phyloP scores from a whole-genome alignment of 2,888 invertebrate species.

The Drosophila rubida region DNA sequence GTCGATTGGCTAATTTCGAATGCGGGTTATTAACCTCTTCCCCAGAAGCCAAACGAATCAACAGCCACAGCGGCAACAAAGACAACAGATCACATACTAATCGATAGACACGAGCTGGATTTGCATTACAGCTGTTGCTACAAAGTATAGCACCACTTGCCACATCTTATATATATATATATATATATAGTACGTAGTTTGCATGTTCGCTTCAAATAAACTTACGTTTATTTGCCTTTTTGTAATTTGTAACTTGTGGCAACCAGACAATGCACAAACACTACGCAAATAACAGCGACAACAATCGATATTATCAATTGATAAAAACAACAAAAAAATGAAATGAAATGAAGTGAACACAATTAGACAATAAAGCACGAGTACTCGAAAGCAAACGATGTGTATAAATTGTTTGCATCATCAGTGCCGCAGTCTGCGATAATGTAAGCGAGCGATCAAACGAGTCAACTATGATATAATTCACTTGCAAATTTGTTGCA shows the following conservation, averaged over 20 bases:
- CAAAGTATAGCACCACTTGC: too few species aligned
- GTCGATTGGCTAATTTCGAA: slow-evolving; percentile 52
- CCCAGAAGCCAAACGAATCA: slow-evolving; percentile 17
- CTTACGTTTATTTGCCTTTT: slow-evolving; percentile 21
- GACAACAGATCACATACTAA: slow-evolving; percentile 10
- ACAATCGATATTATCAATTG: slow-evolving; percentile 55
- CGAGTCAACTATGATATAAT: background rate
- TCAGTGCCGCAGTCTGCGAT: background rate
- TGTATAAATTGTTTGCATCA: slow-evolving; percentile 43
- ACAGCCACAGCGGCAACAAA: slow-evolving; percentile 7
- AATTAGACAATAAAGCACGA: slow-evolving; percentile 18
- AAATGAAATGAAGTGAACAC: background rate
- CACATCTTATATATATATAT: too few species aligned
- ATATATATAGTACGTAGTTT: too few species aligned
- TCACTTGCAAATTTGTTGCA: background rate
- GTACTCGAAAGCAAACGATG: slow-evolving; percentile 10
- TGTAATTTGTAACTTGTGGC: slow-evolving; percentile 39
- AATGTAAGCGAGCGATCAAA: background rate
- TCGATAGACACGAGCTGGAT: slow-evolving; percentile 17
- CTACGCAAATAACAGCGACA: background rate
- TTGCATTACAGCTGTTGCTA: slow-evolving; percentile 33
- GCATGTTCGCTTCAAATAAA: slow-evolving; percentile 42
- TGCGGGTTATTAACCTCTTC: slow-evolving; percentile 50
- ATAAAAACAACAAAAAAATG: slow-evolving; percentile 3
- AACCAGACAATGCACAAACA: slow-evolving; percentile 26